Conservation (phyloP, 1,140 invertebrate genomes). For the Heliconius nattereri region DNA sequence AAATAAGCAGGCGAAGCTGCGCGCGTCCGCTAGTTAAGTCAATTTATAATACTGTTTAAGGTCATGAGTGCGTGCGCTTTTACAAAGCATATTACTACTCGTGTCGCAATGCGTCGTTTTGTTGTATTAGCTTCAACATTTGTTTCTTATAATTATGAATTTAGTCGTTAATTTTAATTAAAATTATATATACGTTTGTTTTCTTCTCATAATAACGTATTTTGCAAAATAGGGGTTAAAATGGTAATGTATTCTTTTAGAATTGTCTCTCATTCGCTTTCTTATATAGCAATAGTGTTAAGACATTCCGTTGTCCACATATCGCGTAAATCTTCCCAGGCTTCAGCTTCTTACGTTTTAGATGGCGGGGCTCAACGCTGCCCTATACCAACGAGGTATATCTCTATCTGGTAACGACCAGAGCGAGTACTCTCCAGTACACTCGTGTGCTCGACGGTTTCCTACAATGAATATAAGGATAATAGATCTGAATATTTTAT, state of each 20-base stretch:
- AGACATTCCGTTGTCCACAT: not conserved
- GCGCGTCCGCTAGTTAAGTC: no score
- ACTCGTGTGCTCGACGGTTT: no score
- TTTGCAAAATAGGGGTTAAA: not conserved
- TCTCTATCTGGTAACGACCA: no score
- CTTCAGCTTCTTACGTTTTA: no score
- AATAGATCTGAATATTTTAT: no score
- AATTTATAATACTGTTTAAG: conserved; percentile 41
- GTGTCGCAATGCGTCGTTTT: conserved; percentile 48
- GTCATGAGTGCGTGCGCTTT: conserved; percentile 44
- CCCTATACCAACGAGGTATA: no score
- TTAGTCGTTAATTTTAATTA: not conserved
- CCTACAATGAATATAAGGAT: no score
- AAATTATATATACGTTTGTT: not conserved
- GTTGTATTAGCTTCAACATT: conserved; percentile 37
- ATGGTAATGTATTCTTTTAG: not conserved
- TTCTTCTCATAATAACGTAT: not conserved
- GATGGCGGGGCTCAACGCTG: no score
- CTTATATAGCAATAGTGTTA: not conserved
- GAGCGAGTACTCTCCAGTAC: no score
- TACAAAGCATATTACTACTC: conserved; percentile 39
- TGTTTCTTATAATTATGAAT: not conserved
- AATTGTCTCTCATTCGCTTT: not conserved
- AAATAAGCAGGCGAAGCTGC: no score
- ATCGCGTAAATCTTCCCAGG: no score